Evolutionary conservation across 1,140 invertebrate genomes (phyloP), one percentile per base, ranked within the genome.

Genomic region (Macrotrachela quadricornifera): DNA sequence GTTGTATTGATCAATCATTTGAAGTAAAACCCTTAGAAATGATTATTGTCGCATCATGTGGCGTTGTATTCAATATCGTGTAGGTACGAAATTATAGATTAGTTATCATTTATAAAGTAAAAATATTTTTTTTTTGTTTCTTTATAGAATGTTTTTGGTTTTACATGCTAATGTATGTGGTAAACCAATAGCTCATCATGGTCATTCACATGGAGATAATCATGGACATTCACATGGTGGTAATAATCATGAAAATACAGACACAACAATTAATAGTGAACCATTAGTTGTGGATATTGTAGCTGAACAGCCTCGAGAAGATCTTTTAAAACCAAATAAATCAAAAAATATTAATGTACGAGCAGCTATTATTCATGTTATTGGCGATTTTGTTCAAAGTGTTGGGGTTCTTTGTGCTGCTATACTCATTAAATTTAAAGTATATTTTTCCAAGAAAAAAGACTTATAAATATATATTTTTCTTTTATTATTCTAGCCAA

Each of bases 331-430:
- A 30, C 8, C 21, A 30, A 30, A 30, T 4, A 30, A 30, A 30
- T 2, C 21, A 30, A 30, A 30, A 30, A 95, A 94, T 66, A 87
- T 97, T 59, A 96, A 95, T 69, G 86, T 96, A 10, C 73, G 87
- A 56, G 92, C 92, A 6, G 92, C 92, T n/a, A 86, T 88, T 65
- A 91, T 97, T 56, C 92, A 97, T 68, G 90, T 96, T 18, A 65
- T 97, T 41, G 91, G 91, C 0, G 92, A 97, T 73, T 85, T 96
- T 62, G 77, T 97, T 52, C 92, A 97, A 72, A 92, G 86, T 68
- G 73, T 88, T 54, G 92, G 92, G 0, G 92, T 97, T 0, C 78
- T 96, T 55, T 69, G 92, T 10, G 91, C 91, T 0, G 86, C 91
- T 12, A 65, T 91, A 42, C 76, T 94, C 12, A 95, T 96, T 58